These are phyloP conservation scores for Cataglyphis altisquamis DNA, from an alignment of 2,888 invertebrate genomes.

Conservation along the genomic window DNA sequence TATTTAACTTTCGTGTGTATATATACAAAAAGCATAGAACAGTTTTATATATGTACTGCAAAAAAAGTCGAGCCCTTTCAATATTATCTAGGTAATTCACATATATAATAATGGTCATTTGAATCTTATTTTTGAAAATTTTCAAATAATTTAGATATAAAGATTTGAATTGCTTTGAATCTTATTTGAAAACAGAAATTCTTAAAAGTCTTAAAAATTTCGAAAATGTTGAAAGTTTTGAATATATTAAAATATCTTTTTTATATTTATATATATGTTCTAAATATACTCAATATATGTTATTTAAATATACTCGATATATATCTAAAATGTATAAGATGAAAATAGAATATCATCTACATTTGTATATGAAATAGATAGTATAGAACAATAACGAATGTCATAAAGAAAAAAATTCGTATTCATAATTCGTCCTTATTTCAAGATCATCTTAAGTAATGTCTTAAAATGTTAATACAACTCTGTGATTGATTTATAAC, in stretches of 20 bases:
- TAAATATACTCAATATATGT: background rate
- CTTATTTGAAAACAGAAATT: background rate
- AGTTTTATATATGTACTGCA: slow-evolving; percentile 5
- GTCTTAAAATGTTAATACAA: no score
- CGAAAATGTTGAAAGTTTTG: background rate
- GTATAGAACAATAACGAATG: background rate
- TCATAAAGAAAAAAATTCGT: background rate
- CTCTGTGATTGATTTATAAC: no score
- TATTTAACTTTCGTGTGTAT: slow-evolving; percentile 4
- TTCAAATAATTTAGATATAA: background rate
- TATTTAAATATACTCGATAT: no score
- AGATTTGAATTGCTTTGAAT: background rate
- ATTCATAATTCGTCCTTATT: no score
- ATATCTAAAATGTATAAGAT: background rate
- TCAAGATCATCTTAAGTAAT: no score
- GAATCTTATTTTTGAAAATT: background rate
- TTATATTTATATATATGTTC: background rate
- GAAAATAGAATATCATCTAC: background rate
- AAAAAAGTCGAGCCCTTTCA: slow-evolving; percentile 1
- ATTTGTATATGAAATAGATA: background rate
- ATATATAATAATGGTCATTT: background rate
- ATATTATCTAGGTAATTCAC: background rate
- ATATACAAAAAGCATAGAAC: background rate
- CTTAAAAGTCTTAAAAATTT: background rate
- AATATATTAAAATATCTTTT: background rate